Percentiles rank a stretch among this genome's conserved stretches.
Evolutionary conservation across 2,797 vertebrate species (phyloP).

Genomic region (Pagetopsis macropterus): DNA sequence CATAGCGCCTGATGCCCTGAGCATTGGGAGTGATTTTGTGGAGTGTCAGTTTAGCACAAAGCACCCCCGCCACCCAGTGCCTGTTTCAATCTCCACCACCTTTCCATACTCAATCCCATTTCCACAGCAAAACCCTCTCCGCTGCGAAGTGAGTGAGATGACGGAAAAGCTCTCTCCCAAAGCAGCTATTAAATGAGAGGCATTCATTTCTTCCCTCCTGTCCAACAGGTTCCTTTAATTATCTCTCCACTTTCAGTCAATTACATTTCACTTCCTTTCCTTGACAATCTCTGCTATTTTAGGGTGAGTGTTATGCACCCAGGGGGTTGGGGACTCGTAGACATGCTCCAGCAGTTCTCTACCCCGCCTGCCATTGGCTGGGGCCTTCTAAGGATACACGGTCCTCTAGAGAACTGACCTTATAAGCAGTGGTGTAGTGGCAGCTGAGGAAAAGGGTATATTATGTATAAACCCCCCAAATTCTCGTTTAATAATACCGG

Average conservation of each 20-base stretch:
- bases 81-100: constrained; percentile 59
- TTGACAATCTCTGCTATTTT: constrained; percentile 87
- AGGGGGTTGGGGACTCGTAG: constrained; percentile 70
- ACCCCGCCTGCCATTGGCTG: constrained; percentile 41
- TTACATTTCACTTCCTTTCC: constrained; percentile 87
- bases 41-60: constrained; percentile 81
- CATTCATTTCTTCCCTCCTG: constrained; percentile 82
- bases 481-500: constrained; percentile 31
- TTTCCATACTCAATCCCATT: constrained; percentile 71
- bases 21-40: constrained; percentile 83
- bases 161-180: constrained; percentile 75
- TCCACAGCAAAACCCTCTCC: constrained; percentile 69
- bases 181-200: constrained; percentile 83
- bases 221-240: constrained; percentile 87
- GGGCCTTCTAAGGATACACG: constrained; percentile 46
- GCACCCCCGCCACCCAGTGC: constrained; percentile 55
- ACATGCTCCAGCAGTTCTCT: constrained; percentile 68
- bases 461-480: constrained; percentile 19
- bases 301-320: constrained; percentile 79
- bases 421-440: constrained; percentile 32
- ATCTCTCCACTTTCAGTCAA: constrained; percentile 86
- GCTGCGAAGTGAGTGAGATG: constrained; percentile 61
- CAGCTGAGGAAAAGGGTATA: constrained; percentile 34
- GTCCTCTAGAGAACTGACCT: constrained; percentile 51
- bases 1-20: constrained; percentile 86